A percentile compares a stretch with the other conserved stretches of the same genome.
Evolutionary conservation across 2,888 invertebrate genomes (phyloP).

Genomic region (Dromius quadrimaculatus): DNA sequence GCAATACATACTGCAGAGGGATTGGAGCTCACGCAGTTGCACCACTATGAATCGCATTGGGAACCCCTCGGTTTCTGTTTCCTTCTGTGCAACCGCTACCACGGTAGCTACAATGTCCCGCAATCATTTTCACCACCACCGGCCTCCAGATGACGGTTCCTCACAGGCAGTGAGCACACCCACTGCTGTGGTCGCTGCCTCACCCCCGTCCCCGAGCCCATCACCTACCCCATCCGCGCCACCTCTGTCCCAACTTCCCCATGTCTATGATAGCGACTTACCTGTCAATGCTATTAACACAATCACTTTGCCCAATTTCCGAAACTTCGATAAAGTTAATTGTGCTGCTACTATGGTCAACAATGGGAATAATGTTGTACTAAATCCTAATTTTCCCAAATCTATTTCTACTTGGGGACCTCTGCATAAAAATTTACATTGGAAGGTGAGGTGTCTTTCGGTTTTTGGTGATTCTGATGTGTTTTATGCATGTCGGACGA

Average conservation of each 20-base stretch:
- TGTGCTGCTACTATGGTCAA: conserved; percentile 42
- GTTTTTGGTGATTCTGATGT: conserved; percentile 25
- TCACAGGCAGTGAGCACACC: conserved; percentile 9
- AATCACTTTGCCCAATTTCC: conserved; percentile 67
- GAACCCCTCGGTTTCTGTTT: conserved; percentile 62
- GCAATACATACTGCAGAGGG: conserved; percentile 66
- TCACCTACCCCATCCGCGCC: conserved; percentile 45
- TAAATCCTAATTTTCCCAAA: conserved; percentile 71
- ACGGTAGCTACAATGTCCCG: conserved; percentile 67
- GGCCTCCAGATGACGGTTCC: conserved; percentile 49
- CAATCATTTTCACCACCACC: conserved; percentile 55
- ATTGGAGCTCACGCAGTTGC: conserved; percentile 69
- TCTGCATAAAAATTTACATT: conserved; percentile 74
- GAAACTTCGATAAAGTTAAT: conserved; percentile 65
- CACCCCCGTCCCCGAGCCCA: conserved; percentile 61
- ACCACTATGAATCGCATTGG: conserved; percentile 66
- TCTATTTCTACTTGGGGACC: conserved; percentile 75
- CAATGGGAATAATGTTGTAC: conserved; percentile 62
- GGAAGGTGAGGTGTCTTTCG: conserved; percentile 69
- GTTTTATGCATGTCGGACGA: conserved; percentile 28
- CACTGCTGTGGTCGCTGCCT: conserved; percentile 27
- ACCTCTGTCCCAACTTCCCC: conserved; percentile 38
- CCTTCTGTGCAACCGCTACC: conserved; percentile 57
- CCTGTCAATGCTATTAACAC: conserved; percentile 64
- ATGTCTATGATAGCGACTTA: conserved; percentile 40